These are phyloP conservation scores for Sitophilus oryzae DNA, from an alignment of 1,140 invertebrate genomes.

Conservation along the genomic window DNA sequence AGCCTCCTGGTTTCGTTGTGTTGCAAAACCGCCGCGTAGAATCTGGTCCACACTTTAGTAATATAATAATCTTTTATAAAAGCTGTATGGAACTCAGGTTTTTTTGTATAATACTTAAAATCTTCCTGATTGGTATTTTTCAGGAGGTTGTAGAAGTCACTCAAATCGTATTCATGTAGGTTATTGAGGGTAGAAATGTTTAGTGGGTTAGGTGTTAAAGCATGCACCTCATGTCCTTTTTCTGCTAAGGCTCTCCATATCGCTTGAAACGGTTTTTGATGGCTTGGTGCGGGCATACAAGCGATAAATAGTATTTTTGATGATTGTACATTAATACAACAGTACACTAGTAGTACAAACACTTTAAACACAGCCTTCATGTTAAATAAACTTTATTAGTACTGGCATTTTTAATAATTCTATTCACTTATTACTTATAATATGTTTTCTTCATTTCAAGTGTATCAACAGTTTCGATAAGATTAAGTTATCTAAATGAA, in stretches of 20 bases:
- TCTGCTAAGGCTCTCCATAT: slow-evolving; percentile 36
- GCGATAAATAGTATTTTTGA: slow-evolving; percentile 25
- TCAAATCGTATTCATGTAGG: slow-evolving; percentile 26
- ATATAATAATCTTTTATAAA: slow-evolving; percentile 20
- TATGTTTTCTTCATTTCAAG: no score
- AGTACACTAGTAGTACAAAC: neutral
- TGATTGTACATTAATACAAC: neutral
- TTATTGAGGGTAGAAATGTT: slow-evolving; percentile 21
- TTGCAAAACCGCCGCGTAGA: slow-evolving; percentile 15
- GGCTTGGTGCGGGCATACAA: slow-evolving; percentile 42
- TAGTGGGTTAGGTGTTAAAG: slow-evolving; percentile 26
- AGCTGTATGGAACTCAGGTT: slow-evolving; percentile 16
- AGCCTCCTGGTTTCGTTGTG: slow-evolving; percentile 31
- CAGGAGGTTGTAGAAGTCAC: slow-evolving; percentile 12
- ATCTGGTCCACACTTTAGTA: slow-evolving; percentile 10
- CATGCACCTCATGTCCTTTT: slow-evolving; percentile 27
- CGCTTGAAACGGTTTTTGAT: slow-evolving; percentile 44
- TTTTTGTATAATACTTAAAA: slow-evolving; percentile 9
- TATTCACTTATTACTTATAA: no score
- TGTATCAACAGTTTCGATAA: no score
- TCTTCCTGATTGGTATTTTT: neutral
- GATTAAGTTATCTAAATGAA: no score
- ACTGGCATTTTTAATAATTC: no score
- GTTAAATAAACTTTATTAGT: no score
- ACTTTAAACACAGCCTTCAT: neutral